These are phyloP conservation scores for Cyprinodon tularosa DNA, from an alignment of 2,113 vertebrate genomes.

Conservation along the genomic window DNA sequence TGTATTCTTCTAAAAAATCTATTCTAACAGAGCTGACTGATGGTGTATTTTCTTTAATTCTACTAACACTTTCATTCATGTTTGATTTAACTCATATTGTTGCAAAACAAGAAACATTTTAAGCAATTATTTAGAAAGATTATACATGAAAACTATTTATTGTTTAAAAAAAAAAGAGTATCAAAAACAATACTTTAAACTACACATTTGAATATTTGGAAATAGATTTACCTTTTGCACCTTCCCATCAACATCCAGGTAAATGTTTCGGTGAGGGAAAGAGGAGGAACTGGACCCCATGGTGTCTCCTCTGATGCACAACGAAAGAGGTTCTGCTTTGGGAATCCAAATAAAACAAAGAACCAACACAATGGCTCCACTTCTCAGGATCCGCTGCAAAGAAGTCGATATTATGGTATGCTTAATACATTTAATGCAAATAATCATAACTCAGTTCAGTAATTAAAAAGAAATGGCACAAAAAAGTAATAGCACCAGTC, in stretches of 20 bases:
- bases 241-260: slow-evolving; percentile 81
- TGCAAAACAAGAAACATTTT: no score
- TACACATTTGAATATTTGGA: neutral
- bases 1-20: no score
- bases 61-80: neutral
- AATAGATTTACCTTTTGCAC: slow-evolving; percentile 76
- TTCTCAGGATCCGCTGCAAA: neutral
- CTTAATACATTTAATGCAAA: neutral
- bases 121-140: no score
- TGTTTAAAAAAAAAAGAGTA: neutral
- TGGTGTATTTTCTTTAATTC: neutral
- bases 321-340: slow-evolving; percentile 10
- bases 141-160: neutral
- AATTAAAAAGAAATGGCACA: neutral
- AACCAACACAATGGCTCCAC: neutral
- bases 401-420: neutral
- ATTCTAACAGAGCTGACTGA: neutral
- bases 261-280: slow-evolving; percentile 77
- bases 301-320: slow-evolving; percentile 47
- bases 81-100: neutral
- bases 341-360: neutral
- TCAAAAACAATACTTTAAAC: neutral
- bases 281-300: slow-evolving; percentile 83
- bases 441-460: neutral
- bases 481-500: neutral